Evolutionary conservation across 1,140 invertebrate genomes (phyloP).

Genomic region (Temnothorax longispinosus): DNA sequence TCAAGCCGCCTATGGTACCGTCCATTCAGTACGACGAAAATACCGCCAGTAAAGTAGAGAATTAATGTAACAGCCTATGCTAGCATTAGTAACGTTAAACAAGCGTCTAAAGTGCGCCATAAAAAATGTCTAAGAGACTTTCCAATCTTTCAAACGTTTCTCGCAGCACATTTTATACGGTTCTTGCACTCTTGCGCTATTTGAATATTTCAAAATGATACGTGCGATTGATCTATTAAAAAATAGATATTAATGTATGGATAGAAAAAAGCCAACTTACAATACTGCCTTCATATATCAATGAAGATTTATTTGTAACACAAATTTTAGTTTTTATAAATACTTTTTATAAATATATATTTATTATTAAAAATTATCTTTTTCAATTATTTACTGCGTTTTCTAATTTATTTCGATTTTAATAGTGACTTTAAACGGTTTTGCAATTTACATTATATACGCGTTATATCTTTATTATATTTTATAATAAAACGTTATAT

Average conservation of each 20-base stretch:
- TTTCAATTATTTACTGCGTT: background rate
- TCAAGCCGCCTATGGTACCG: constrained; percentile 92
- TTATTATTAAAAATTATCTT: constrained; percentile 13
- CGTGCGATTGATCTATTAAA: background rate
- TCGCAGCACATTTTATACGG: background rate
- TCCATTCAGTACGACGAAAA: constrained; percentile 92
- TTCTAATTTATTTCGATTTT: constrained; percentile 19
- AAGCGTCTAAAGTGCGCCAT: background rate
- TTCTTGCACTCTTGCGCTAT: constrained; percentile 2
- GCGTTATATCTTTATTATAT: background rate
- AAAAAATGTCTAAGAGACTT: background rate
- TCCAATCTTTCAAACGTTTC: background rate
- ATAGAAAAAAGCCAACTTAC: background rate
- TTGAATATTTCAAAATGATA: background rate
- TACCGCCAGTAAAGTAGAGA: constrained; percentile 81
- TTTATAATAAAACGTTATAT: background rate
- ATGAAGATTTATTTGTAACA: background rate
- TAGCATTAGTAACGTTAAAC: constrained; percentile 3
- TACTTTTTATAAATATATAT: background rate
- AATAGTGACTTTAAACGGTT: background rate
- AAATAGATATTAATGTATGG: background rate
- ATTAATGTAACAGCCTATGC: constrained; percentile 1
- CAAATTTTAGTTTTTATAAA: constrained; percentile 1
- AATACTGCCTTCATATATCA: background rate
- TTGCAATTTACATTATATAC: constrained; percentile 1